Base-by-base conservation (phyloP, 2,797 vertebrate species). In the Botia almorhae region DNA sequence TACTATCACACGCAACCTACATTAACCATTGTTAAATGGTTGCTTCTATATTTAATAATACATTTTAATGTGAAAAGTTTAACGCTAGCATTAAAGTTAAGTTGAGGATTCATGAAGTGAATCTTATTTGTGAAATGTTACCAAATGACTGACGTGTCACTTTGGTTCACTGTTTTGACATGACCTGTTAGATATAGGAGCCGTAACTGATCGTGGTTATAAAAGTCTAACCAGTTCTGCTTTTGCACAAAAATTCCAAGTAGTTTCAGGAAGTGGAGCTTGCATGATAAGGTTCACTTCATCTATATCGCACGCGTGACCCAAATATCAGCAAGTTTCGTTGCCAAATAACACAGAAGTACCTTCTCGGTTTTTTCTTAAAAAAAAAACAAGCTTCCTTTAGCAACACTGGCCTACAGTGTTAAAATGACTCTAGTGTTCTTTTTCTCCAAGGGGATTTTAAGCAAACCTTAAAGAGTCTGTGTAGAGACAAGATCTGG, bases 381-480 rank as follows among this genome's bases (percentile, higher is more conserved):
- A 43, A 43, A n/a, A 71, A 51, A 53, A 50, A 80, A 76, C 78
- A 80, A 74, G 65, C 33, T 60, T 67, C 11, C 36, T 73, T 70
- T 73, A 69, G 74, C 70, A 74, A 79, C 48, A 64, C 7, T 46
- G 58, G 39, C 21, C 29, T 39, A 33, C 69, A 61, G 39, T 39
- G 10, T 51, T 64, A 78, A 84, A 76, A 65, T 69, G 55, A 69
- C 83, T 76, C 63, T 56, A 74, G 69, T 79, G 75, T 82, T 83
- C 70, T 11, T 75, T 75, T 56, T 71, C 12, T 74, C 53, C 50
- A 12, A 4, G 56, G 74, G 75, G 67, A 50, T 29, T 74, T 78
- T 50, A 50, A 55, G 69, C 60, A 56, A 74, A 69, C 64, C 81
- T 78, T 16, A 65, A 73, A 65, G 70, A 74, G 65, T 82, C 16